Percentiles rank a stretch among this genome's conserved stretches.
Conservation (phyloP, 2,888 invertebrate species). For the Gandaritis pyraliata region DNA sequence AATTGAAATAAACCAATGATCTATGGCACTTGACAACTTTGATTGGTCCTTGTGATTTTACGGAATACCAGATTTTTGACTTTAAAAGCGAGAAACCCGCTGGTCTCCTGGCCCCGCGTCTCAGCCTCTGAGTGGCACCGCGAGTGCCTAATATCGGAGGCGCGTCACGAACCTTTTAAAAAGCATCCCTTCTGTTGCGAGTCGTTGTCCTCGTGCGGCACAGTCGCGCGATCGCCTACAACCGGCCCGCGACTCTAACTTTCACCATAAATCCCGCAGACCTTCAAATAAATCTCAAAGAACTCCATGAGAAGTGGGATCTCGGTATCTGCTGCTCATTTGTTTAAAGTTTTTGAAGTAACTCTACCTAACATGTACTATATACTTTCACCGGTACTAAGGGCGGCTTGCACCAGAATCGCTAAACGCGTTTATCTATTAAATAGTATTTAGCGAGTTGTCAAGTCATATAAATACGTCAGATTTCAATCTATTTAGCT, state of each 20-base stretch:
- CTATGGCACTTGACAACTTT: too few relatives aligned
- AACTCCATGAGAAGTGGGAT: constrained; percentile 16
- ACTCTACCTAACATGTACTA: background rate
- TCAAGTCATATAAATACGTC: too few relatives aligned
- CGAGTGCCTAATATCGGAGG: background rate
- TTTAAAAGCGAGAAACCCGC: background rate
- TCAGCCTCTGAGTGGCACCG: background rate
- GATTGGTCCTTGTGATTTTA: too few relatives aligned
- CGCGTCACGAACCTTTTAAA: background rate
- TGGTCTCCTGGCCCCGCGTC: background rate
- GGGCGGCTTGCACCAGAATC: too few relatives aligned
- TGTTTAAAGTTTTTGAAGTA: background rate
- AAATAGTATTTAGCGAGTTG: too few relatives aligned
- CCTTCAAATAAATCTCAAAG: constrained; percentile 31
- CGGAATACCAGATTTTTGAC: too few relatives aligned
- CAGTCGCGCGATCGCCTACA: too few relatives aligned
- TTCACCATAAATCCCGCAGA: constrained; percentile 19
- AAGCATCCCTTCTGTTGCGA: constrained; percentile 2
- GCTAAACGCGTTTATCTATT: too few relatives aligned
- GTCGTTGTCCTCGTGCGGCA: too few relatives aligned
- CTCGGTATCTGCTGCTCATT: constrained; percentile 4
- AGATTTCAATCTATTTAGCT: too few relatives aligned
- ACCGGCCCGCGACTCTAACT: constrained; percentile 7
- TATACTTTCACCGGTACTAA: too few relatives aligned
- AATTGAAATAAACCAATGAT: too few relatives aligned